Base-by-base conservation (phyloP, 2,888 invertebrate genomes). In the Eristalis pertinax region DNA sequence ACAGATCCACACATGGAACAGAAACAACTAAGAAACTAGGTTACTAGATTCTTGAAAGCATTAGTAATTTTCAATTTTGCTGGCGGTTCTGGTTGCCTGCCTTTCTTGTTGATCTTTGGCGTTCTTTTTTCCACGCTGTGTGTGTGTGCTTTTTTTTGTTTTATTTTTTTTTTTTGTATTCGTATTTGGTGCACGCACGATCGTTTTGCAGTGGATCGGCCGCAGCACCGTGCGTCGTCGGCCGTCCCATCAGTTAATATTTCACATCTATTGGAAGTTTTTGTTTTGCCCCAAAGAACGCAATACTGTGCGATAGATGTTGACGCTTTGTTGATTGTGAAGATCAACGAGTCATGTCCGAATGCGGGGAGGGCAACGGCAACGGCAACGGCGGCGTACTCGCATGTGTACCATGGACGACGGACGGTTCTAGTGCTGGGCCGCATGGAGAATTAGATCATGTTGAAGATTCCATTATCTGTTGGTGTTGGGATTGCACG, bases 41-140 rank as follows among this genome's bases (percentile, higher is more conserved):
- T 88, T 88, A 88, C 88, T 88, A 88, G 88, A 88, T 88, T 88
- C 88, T 88, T 88, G 80, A 80, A 84, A 84, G 87, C 79, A 84
- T 83, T 83, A 62, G 86, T 70, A 79, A 78, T 87, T 79, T 83
- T 73, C 70, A 84, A 79, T 87, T 87, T 83, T 75, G 82, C 73
- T 86, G 85, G 73, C 65, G 77, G 82, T 74, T 82, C 56, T 85
- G 73, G 77, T 38, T 69, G 82, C 72, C 63, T 50, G 50, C 19
- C 19, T 19, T 64, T 76, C 68, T 70, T 82, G 76, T 72, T 76
- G 64, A 70, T 76, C 65, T 82, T 76, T 72, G 72, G 50, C 19
- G 50, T 19, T 50, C 19, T 50, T 50, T 50, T 8, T 19, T 19
- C 19, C 2, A 1, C 1, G 4, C 19, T 7, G 43, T 4, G 7